Evolutionary conservation across 2,113 vertebrate species (phyloP).

Genomic region (Esox niger): DNA sequence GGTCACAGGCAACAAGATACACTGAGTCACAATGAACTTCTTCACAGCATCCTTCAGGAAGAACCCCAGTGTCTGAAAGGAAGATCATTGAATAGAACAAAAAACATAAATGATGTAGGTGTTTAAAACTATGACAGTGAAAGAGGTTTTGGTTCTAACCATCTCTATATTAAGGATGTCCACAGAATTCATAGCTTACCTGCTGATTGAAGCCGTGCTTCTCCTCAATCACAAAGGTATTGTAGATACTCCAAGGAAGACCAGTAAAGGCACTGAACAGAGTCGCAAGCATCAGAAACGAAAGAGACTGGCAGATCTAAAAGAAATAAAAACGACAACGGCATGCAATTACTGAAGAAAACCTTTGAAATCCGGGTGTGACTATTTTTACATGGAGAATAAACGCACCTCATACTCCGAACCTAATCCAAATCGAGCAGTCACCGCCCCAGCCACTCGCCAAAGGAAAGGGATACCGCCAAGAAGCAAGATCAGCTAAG

Average conservation of each 20-base stretch:
- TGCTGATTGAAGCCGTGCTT: slow-evolving; percentile 98
- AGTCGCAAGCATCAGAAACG: slow-evolving; percentile 89
- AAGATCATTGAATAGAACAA: background rate
- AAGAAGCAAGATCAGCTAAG: slow-evolving; percentile 88
- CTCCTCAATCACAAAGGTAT: slow-evolving; percentile 96
- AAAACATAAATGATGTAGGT: background rate
- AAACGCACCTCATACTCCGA: slow-evolving; percentile 79
- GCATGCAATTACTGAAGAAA: too few relatives aligned
- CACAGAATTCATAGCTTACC: slow-evolving; percentile 65
- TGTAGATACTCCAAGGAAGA: slow-evolving; percentile 96
- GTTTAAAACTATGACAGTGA: too few relatives aligned
- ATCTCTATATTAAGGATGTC: background rate
- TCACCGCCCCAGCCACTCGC: slow-evolving; percentile 81
- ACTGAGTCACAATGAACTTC: slow-evolving; percentile 96
- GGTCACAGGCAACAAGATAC: slow-evolving; percentile 94
- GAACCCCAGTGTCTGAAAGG: slow-evolving; percentile 85
- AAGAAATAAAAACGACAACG: too few relatives aligned
- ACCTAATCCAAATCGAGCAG: slow-evolving; percentile 79
- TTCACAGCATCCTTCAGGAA: slow-evolving; percentile 95
- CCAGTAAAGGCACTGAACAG: slow-evolving; percentile 93
- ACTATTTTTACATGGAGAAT: background rate
- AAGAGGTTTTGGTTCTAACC: background rate
- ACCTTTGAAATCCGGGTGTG: background rate
- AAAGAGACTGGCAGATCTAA: slow-evolving; percentile 88
- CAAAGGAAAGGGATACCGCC: slow-evolving; percentile 96